These are phyloP conservation scores for Hylia prasina DNA, from an alignment of 2,113 vertebrate species.

Conservation along the genomic window DNA sequence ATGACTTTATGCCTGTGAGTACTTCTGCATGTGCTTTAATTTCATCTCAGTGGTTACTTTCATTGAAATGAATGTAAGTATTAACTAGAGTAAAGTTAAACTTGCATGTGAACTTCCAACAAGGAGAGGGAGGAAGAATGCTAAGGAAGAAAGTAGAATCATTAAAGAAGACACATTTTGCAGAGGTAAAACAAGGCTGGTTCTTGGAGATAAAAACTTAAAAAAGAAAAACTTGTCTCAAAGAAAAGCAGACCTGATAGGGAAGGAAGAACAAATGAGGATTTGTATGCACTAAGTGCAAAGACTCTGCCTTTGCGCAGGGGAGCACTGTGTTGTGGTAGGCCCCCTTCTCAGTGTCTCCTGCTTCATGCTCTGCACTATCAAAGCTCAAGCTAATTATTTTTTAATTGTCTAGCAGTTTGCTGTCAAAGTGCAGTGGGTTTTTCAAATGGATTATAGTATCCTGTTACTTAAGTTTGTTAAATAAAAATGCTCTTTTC, in stretches of 20 bases:
- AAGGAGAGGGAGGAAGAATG: neutral
- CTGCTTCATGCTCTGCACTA: neutral
- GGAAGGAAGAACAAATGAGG: neutral
- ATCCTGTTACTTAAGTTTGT: neutral
- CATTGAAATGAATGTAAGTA: neutral
- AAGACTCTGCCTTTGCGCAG: neutral
- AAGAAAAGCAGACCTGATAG: neutral
- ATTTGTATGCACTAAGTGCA: accelerated
- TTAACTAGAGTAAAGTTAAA: constrained; percentile 6
- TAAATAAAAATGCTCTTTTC: neutral
- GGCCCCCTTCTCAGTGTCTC: neutral
- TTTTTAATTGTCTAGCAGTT: neutral
- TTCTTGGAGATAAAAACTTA: constrained; percentile 55
- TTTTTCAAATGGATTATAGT: neutral
- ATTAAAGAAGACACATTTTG: neutral
- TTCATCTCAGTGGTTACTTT: neutral
- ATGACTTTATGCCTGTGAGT: neutral
- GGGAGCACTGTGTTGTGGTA: neutral
- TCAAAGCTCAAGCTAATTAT: neutral
- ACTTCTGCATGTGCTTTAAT: neutral
- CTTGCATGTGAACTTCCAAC: neutral
- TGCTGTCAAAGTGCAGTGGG: neutral
- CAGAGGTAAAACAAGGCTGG: constrained; percentile 56
- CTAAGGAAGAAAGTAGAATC: neutral
- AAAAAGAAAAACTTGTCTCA: constrained; percentile 6